Percentiles rank a stretch among this genome's conserved stretches.
These are phyloP conservation scores for Craterocephalus amniculus DNA, from an alignment of 2,797 vertebrate genomes.

Conservation along the genomic window DNA sequence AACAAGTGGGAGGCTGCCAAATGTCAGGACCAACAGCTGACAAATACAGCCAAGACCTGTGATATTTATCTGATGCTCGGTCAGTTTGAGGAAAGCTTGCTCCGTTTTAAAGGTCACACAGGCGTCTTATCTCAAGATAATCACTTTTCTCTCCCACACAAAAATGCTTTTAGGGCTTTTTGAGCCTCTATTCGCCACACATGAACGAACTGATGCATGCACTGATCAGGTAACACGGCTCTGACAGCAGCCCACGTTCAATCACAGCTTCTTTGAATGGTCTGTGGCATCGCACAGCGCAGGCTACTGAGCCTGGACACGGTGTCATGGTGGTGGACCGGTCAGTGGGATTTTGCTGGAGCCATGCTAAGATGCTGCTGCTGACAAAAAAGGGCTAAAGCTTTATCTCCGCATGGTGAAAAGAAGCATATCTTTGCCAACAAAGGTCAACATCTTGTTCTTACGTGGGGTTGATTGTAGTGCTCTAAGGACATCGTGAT, in stretches of 20 bases:
- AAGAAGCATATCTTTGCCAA: background rate
- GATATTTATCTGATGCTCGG: conserved; percentile 67
- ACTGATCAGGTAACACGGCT: conserved; percentile 15
- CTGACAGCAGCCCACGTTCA: conserved; percentile 45
- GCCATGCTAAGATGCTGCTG: conserved; percentile 18
- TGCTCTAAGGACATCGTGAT: conserved; percentile 99
- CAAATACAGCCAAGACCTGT: conserved; percentile 59
- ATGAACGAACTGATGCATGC: conserved; percentile 25
- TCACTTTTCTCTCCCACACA: conserved; percentile 45
- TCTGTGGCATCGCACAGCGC: conserved; percentile 24
- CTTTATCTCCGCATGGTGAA: background rate
- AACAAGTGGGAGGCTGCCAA: conserved; percentile 55
- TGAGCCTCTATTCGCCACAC: conserved; percentile 36
- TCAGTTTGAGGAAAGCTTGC: conserved; percentile 49
- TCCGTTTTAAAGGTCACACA: conserved; percentile 61
- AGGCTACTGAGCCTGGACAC: conserved; percentile 16
- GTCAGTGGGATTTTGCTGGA: conserved; percentile 8
- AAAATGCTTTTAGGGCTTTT: conserved; percentile 34
- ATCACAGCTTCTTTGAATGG: conserved; percentile 54
- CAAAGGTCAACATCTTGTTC: conserved; percentile 7
- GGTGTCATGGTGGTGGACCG: conserved; percentile 13
- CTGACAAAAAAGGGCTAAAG: conserved; percentile 21
- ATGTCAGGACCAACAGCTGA: conserved; percentile 66
- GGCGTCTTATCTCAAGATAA: conserved; percentile 57
- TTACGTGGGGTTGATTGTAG: conserved; percentile 91